Conservation (phyloP, 2,113 vertebrate species). For the Isichthys henryi region DNA sequence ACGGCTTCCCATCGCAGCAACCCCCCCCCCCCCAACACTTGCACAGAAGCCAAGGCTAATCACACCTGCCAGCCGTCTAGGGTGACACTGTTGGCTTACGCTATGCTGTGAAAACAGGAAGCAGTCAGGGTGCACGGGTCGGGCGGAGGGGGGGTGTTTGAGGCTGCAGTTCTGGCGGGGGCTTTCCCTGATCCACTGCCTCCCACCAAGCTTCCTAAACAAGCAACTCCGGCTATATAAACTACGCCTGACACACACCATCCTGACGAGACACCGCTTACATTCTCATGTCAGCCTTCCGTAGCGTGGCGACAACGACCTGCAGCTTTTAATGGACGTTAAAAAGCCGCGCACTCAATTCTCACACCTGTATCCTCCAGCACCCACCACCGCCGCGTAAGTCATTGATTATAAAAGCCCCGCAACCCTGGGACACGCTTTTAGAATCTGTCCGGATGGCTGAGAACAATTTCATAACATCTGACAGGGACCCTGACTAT, state of each 20-base stretch:
- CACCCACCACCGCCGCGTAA: background rate
- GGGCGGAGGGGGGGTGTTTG: background rate
- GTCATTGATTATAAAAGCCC: background rate
- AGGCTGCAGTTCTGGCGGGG: background rate
- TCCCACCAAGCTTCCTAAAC: background rate
- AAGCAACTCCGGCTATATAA: background rate
- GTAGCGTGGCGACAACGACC: background rate
- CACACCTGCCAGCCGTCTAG: constrained; percentile 15
- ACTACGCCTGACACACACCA: background rate
- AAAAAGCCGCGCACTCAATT: background rate
- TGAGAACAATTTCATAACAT: background rate
- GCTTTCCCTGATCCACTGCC: background rate
- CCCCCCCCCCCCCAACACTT: background rate
- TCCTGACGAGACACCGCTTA: background rate
- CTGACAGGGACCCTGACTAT: background rate
- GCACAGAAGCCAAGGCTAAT: background rate
- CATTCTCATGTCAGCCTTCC: background rate
- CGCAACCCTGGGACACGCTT: background rate
- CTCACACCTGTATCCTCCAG: background rate
- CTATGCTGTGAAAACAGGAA: constrained; percentile 14
- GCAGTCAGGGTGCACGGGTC: background rate
- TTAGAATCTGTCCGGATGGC: background rate
- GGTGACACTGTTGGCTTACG: background rate
- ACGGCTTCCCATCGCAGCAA: background rate
- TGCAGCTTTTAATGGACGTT: background rate